These are phyloP conservation scores for Anoplius nigerrimus DNA, from an alignment of 2,888 invertebrate genomes.

Conservation along the genomic window DNA sequence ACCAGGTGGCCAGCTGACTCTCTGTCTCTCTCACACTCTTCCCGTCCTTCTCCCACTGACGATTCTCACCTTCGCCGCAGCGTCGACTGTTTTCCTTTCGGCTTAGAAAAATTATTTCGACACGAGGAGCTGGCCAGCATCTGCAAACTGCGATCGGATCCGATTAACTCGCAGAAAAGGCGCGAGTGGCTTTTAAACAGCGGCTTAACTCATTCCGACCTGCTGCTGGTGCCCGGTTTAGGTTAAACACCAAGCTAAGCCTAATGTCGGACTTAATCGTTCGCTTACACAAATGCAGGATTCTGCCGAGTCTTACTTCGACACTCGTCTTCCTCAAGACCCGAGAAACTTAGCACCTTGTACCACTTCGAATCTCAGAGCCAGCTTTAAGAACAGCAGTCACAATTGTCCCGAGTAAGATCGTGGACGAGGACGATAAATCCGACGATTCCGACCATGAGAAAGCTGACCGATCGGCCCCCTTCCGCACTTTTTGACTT, in stretches of 20 bases:
- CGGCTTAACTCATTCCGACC: background rate
- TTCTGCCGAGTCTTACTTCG: no score
- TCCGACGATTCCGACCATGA: conserved; percentile 40
- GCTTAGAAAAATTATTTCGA: background rate
- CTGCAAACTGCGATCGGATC: background rate
- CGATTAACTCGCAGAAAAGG: background rate
- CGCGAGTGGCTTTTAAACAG: conserved; percentile 1
- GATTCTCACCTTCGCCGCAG: background rate
- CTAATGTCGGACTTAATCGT: no score
- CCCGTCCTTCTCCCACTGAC: background rate
- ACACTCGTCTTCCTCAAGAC: no score
- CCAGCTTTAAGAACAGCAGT: no score
- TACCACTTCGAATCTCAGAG: no score
- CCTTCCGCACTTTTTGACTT: conserved; percentile 68
- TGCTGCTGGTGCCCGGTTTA: conserved; percentile 6
- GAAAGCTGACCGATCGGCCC: conserved; percentile 57
- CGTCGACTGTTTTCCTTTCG: background rate
- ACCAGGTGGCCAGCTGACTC: background rate
- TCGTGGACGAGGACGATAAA: conserved; percentile 36
- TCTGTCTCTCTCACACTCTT: conserved; percentile 1
- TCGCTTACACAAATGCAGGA: no score
- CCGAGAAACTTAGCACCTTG: no score
- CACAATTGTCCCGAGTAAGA: no score
- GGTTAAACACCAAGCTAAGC: background rate
- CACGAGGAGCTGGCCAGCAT: background rate